These are phyloP conservation scores for Psittacula echo DNA, from an alignment of 2,797 vertebrate genomes.

Conservation along the genomic window DNA sequence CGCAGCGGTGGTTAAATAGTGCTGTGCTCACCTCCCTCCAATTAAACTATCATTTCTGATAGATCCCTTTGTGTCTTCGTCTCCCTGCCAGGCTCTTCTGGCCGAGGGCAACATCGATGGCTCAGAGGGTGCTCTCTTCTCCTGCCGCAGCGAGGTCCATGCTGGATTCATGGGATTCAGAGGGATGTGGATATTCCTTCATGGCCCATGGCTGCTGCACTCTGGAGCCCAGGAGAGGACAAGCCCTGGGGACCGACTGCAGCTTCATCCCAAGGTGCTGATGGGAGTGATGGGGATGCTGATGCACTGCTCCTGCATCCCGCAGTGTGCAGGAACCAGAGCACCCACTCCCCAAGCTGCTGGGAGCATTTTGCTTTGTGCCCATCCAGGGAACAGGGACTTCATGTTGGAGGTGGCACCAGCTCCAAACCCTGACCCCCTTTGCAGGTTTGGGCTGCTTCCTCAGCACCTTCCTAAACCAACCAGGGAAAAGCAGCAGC, in stretches of 20 bases:
- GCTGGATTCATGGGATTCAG: background rate
- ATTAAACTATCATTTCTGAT: background rate
- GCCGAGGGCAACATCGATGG: fast-evolving
- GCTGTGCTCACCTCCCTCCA: conserved; percentile 24
- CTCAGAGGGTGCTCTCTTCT: background rate
- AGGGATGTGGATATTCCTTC: fast-evolving
- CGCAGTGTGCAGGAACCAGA: background rate
- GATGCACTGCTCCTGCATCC: background rate
- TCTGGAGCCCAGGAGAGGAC: fast-evolving
- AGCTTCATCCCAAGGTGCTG: background rate
- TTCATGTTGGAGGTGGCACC: fast-evolving
- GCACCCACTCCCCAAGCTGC: background rate
- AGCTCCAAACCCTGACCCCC: background rate
- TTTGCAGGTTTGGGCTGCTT: background rate
- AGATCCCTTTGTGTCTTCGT: background rate
- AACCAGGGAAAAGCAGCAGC: fast-evolving
- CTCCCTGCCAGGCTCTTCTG: background rate
- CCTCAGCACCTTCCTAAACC: background rate
- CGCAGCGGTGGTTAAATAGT: background rate
- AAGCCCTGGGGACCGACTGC: fast-evolving
- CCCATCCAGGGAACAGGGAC: fast-evolving
- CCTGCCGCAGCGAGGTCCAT: fast-evolving
- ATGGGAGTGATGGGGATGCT: fast-evolving
- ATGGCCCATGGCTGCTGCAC: fast-evolving
- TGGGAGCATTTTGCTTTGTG: background rate